Base-by-base conservation (phyloP, 2,113 vertebrate species). In the Barbus barbus region DNA sequence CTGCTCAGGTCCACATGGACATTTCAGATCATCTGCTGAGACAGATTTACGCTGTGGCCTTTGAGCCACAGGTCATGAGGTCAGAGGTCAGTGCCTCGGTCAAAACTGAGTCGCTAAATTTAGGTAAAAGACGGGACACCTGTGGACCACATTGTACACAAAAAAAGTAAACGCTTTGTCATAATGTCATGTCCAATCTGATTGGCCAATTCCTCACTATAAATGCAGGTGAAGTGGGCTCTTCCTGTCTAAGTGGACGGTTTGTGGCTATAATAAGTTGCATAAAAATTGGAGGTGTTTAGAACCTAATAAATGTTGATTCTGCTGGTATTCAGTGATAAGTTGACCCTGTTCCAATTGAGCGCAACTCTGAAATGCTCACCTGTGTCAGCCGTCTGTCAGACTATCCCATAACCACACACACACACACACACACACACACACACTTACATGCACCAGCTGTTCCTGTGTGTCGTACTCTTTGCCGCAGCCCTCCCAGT, bases 381-480 rank as follows among this genome's bases (percentile, higher is more conserved):
- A 46, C 18, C 51, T 44, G 81, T 44, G 26, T 53, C 46, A 4
- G 16, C 14, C 14, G 24, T 75, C 24, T 75, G 75, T 78, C 51
- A 58, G 31, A 33, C 20, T 56, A 58, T 78, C 58, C 22, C 77
- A 9, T 41, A 41, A 41, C 38, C 38, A 60, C 33, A 1, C 65
- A 77, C 38, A 69, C 75, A 79, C 46, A 79, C 83, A 84, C 84
- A 72, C 65, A 60, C 28, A 46, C 44, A 61, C 31, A 16, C n/a
- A 76, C 20, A 75, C 69, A 85, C 96, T 96, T 91, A 97, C 96
- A 82, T 97, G 96, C 87, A 97, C 96, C 76, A 97, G 95, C 92
- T 96, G 96, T 78, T 97, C 96, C 90, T 97, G 96, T 0, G 94
- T 97, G 94, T 97, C 96, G 86, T 96, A 96, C 94, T 97, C 96